Percentiles rank a stretch among this genome's conserved stretches.
These are phyloP conservation scores for Scaeva pyrastri DNA, from an alignment of 2,888 invertebrate genomes.

Conservation along the genomic window DNA sequence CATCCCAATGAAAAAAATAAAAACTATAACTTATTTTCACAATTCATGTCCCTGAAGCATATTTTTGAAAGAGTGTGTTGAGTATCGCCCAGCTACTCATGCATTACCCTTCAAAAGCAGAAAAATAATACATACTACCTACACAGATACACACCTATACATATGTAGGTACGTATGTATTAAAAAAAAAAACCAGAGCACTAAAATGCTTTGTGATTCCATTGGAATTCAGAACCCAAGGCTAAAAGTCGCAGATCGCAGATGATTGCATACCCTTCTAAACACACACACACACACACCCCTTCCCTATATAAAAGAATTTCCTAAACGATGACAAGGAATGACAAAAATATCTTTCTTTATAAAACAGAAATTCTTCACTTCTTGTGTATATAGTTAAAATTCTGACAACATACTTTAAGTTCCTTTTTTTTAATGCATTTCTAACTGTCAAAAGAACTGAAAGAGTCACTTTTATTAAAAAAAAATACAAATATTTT, in stretches of 20 bases:
- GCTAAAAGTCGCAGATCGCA: slow-evolving; percentile 35
- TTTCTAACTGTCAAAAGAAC: neutral
- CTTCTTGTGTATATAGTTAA: neutral
- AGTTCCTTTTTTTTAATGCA: neutral
- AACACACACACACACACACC: neutral
- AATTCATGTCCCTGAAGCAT: slow-evolving; percentile 50
- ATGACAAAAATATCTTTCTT: neutral
- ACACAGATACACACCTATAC: too few species aligned
- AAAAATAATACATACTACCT: neutral
- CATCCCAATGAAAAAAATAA: neutral
- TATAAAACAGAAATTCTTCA: neutral
- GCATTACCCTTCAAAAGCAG: slow-evolving; percentile 1
- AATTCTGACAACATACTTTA: neutral
- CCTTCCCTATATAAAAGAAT: neutral
- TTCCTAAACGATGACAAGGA: neutral
- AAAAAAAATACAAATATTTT: neutral
- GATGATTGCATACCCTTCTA: slow-evolving; percentile 38
- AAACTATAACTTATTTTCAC: slow-evolving; percentile 14
- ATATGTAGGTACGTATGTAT: neutral
- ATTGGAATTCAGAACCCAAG: slow-evolving; percentile 44
- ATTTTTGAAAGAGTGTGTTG: slow-evolving; percentile 8
- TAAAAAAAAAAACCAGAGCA: slow-evolving; percentile 60
- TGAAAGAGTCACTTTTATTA: neutral
- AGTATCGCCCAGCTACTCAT: neutral
- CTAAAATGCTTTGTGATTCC: slow-evolving; percentile 54